phyloP scores from a whole-genome alignment of 2,888 invertebrate genomes.

The Drepana falcataria region DNA sequence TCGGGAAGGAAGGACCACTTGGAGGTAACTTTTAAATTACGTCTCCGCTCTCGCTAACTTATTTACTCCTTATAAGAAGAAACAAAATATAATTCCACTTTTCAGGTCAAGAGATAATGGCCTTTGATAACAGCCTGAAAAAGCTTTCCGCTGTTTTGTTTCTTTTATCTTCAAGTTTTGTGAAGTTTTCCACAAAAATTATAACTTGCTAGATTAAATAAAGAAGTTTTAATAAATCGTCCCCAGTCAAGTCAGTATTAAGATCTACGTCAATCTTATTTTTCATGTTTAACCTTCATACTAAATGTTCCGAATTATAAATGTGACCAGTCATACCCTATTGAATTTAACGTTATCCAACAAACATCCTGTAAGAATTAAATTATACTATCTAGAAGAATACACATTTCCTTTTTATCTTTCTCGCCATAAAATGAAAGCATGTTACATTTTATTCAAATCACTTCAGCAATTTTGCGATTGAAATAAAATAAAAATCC shows the following conservation, averaged over 20 bases:
- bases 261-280: conserved; percentile 48
- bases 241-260: conserved; percentile 57
- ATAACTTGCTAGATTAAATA: conserved; percentile 74
- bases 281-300: conserved; percentile 22
- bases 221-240: conserved; percentile 74
- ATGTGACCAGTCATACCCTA: too few species aligned
- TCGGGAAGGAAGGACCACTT: conserved; percentile 46
- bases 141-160: conserved; percentile 78
- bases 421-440: too few species aligned
- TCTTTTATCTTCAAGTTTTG: conserved; percentile 71
- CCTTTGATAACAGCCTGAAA: conserved; percentile 74
- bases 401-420: too few species aligned
- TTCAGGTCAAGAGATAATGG: conserved; percentile 76
- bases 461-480: too few species aligned
- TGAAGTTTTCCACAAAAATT: conserved; percentile 71
- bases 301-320: neutral
- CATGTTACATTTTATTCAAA: too few species aligned
- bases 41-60: conserved; percentile 65
- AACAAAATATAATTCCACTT: conserved; percentile 76
- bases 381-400: too few species aligned
- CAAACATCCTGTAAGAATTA: too few species aligned
- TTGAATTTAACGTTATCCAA: too few species aligned
- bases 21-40: conserved; percentile 69
- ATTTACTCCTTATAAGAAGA: conserved; percentile 71
- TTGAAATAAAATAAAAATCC: too few species aligned